Percentiles rank a stretch among this genome's conserved stretches.
These are phyloP conservation scores for Euwallacea fornicatus DNA, from an alignment of 1,140 invertebrate species.

Conservation along the genomic window DNA sequence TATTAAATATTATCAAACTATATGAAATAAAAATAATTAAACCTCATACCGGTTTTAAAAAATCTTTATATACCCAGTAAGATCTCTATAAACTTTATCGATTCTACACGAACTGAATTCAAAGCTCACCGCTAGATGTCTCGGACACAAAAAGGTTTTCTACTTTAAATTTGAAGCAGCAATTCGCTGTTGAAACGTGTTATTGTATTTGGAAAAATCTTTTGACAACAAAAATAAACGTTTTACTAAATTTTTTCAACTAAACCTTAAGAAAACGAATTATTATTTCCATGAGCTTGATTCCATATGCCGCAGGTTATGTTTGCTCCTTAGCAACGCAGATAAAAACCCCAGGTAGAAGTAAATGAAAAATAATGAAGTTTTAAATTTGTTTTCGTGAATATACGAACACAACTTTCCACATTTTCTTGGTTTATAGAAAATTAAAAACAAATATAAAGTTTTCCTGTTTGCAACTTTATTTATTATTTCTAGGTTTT, in stretches of 20 bases:
- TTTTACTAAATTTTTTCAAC: background rate
- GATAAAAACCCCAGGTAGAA: slow-evolving; percentile 22
- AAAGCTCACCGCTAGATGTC: too few relatives aligned
- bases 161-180: too few relatives aligned
- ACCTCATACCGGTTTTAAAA: too few relatives aligned
- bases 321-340: slow-evolving; percentile 11
- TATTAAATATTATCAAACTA: too few relatives aligned
- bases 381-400: slow-evolving; percentile 24
- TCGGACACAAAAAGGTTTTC: too few relatives aligned
- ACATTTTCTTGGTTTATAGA: slow-evolving; percentile 12
- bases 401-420: slow-evolving; percentile 18
- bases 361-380: slow-evolving; percentile 29
- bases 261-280: background rate
- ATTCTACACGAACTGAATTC: too few relatives aligned
- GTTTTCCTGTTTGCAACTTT: slow-evolving; percentile 21
- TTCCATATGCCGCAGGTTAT: background rate
- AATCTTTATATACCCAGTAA: too few relatives aligned
- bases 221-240: background rate
- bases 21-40: too few relatives aligned
- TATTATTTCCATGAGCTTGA: background rate
- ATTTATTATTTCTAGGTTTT: slow-evolving; percentile 36
- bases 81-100: too few relatives aligned
- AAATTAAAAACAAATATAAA: slow-evolving; percentile 38
- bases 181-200: too few relatives aligned
- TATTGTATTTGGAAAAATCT: too few relatives aligned